Evolutionary conservation across 2,797 vertebrate species (phyloP).

Genomic region (Hydrophis major): DNA sequence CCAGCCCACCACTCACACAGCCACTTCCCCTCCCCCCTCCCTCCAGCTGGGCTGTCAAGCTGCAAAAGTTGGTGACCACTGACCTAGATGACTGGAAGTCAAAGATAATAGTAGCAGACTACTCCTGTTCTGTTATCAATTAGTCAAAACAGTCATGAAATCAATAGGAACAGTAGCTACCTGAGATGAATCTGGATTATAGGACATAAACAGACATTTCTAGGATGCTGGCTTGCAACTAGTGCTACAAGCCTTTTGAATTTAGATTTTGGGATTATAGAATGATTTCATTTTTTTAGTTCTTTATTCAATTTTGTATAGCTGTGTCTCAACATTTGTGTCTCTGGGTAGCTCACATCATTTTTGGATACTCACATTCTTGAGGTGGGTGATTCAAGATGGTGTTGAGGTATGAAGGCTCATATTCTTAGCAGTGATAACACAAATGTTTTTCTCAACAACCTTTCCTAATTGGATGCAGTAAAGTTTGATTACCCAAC

Average conservation of each 20-base stretch:
- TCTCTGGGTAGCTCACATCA: neutral
- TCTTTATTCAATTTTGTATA: neutral
- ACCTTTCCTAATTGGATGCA: neutral
- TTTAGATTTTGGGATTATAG: neutral
- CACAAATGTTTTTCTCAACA: neutral
- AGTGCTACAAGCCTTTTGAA: neutral
- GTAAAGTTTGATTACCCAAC: neutral
- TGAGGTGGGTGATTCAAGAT: neutral
- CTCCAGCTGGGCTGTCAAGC: neutral
- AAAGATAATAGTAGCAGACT: neutral
- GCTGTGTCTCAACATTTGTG: neutral
- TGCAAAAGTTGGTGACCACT: neutral
- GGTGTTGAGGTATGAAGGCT: neutral
- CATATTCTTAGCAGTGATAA: neutral
- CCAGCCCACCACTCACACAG: neutral
- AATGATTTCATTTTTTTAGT: neutral
- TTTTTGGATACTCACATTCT: neutral
- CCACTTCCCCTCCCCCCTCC: neutral
- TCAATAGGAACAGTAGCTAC: neutral
- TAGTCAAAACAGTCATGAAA: neutral
- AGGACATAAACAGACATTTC: neutral
- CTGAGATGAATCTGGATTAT: neutral
- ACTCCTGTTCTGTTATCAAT: neutral
- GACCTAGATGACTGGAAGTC: neutral
- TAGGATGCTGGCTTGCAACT: neutral